Conservation (phyloP, 2,113 vertebrate species). For the Cyanoliseus patagonus region DNA sequence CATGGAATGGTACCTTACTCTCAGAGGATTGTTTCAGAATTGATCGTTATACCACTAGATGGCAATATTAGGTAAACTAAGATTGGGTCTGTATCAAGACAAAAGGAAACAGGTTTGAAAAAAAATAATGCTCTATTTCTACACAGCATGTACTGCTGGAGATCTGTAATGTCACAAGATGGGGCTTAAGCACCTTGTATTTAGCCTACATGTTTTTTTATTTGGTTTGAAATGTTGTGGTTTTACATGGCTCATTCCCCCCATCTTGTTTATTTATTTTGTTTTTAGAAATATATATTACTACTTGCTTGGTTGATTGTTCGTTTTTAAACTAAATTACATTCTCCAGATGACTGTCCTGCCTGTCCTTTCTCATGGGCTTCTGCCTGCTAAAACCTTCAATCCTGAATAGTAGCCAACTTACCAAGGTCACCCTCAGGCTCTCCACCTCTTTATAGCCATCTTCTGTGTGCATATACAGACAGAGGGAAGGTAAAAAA, state of each 20-base stretch:
- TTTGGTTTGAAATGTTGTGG: background rate
- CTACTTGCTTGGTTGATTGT: background rate
- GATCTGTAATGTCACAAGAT: background rate
- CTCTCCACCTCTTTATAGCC: background rate
- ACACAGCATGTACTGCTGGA: background rate
- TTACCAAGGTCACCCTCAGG: background rate
- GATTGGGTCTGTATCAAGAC: background rate
- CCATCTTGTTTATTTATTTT: background rate
- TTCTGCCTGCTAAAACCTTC: background rate
- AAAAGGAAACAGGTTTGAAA: background rate
- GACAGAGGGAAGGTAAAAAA: background rate
- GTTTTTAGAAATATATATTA: background rate
- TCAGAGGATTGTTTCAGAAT: background rate
- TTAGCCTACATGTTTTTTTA: background rate
- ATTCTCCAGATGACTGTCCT: background rate
- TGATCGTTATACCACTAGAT: slow-evolving; percentile 25
- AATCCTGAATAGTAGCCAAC: background rate
- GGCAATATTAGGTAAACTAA: slow-evolving; percentile 50
- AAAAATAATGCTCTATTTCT: background rate
- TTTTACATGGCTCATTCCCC: background rate
- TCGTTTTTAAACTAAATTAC: background rate
- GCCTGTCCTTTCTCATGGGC: background rate
- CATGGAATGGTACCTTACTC: background rate
- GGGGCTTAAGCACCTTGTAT: background rate
- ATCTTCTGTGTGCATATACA: background rate